Conservation (phyloP, 2,888 invertebrate species). For the Yponomeuta cagnagella region DNA sequence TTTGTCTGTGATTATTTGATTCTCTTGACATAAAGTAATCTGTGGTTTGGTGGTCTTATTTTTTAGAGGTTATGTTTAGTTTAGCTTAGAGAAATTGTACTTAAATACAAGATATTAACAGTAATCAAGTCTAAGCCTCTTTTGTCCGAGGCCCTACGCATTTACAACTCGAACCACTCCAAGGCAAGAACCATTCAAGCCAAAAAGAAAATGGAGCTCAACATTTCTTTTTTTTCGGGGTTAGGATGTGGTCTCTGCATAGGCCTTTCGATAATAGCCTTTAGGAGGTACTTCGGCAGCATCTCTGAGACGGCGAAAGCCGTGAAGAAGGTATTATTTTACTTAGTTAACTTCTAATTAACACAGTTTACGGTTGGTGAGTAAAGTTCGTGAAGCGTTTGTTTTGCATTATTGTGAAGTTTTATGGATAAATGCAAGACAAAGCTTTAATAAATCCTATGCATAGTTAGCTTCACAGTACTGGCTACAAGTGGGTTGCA, state of each 20-base stretch:
- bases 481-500: background rate
- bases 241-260: slow-evolving; percentile 64
- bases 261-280: slow-evolving; percentile 56
- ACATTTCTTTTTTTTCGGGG: slow-evolving; percentile 55
- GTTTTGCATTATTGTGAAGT: background rate
- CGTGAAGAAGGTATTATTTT: slow-evolving; percentile 38
- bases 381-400: background rate
- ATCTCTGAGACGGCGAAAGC: slow-evolving; percentile 28
- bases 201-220: slow-evolving; percentile 49
- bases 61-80: too few relatives aligned
- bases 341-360: background rate
- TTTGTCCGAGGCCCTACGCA: too few relatives aligned
- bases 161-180: background rate
- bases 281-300: slow-evolving; percentile 44
- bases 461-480: background rate
- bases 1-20: too few relatives aligned
- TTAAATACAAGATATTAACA: too few relatives aligned
- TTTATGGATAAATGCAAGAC: too few relatives aligned
- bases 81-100: too few relatives aligned
- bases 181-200: background rate
- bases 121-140: too few relatives aligned
- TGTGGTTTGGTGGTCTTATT: too few relatives aligned
- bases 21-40: too few relatives aligned
- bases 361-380: background rate
- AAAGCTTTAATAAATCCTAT: background rate